Evolutionary conservation across 2,797 vertebrate species (phyloP).

Genomic region (Tokudaia tokunoshimensis): DNA sequence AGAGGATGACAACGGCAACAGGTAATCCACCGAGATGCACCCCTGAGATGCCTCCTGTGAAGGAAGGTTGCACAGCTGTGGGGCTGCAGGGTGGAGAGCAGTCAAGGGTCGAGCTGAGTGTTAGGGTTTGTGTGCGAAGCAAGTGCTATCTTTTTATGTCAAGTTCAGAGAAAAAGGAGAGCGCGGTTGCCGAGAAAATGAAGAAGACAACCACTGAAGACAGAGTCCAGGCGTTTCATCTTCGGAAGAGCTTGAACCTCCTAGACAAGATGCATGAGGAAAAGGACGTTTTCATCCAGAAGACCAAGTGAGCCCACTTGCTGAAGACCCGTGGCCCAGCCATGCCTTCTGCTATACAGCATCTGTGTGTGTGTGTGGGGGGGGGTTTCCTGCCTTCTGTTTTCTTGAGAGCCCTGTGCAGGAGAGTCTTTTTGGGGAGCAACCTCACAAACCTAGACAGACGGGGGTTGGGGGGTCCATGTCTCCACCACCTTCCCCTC

Average conservation of each 20-base stretch:
- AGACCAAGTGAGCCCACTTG: constrained; percentile 89
- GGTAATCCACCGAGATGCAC: constrained; percentile 70
- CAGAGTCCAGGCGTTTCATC: constrained; percentile 85
- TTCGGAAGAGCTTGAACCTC: constrained; percentile 88
- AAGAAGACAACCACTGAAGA: constrained; percentile 78
- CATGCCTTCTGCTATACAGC: neutral
- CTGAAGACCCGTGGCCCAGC: neutral
- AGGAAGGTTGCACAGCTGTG: neutral
- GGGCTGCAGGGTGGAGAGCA: neutral
- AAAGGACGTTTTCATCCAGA: constrained; percentile 88
- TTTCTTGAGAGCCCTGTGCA: neutral
- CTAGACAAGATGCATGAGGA: constrained; percentile 88
- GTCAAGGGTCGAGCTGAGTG: neutral
- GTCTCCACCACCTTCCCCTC: neutral
- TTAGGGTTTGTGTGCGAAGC: neutral
- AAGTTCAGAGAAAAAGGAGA: constrained; percentile 84
- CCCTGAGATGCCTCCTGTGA: neutral
- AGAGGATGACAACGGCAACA: neutral
- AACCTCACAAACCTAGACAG: neutral
- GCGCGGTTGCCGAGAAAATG: neutral
- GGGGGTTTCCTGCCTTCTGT: neutral
- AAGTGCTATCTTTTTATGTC: neutral
- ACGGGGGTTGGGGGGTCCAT: rapidly evolving
- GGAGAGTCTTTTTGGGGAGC: neutral
- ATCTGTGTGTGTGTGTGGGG: too few species aligned